These are phyloP conservation scores for Pseudomyrmex cubaensis DNA, from an alignment of 1,140 invertebrate genomes.

Conservation along the genomic window DNA sequence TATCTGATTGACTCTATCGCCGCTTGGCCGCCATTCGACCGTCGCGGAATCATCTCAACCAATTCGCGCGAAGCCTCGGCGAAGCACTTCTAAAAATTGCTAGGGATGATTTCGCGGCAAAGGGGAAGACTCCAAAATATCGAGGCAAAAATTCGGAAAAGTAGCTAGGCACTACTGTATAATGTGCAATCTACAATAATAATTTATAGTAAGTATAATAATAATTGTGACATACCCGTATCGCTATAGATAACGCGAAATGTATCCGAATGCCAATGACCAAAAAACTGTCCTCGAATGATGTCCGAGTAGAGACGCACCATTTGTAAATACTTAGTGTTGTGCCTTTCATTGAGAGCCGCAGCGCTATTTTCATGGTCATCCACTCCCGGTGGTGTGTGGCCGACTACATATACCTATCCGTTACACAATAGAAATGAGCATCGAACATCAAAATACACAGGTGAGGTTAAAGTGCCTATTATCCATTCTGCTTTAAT, in stretches of 20 bases:
- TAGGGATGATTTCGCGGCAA: too few species aligned
- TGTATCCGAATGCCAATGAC: slow-evolving; percentile 95
- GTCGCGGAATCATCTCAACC: too few species aligned
- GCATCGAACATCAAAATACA: slow-evolving; percentile 41
- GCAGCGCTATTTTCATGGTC: slow-evolving; percentile 89
- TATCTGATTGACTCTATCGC: too few species aligned
- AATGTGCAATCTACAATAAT: too few species aligned
- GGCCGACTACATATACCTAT: slow-evolving; percentile 95
- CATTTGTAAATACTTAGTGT: slow-evolving; percentile 89
- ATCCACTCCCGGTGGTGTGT: slow-evolving; percentile 94
- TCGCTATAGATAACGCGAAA: slow-evolving; percentile 94
- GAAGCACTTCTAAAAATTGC: too few species aligned
- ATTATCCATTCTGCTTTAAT: slow-evolving; percentile 39
- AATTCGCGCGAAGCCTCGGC: too few species aligned
- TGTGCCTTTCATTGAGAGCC: slow-evolving; percentile 88
- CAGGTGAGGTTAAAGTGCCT: background rate
- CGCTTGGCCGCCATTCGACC: too few species aligned
- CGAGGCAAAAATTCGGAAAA: too few species aligned
- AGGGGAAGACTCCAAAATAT: too few species aligned
- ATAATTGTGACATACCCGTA: slow-evolving; percentile 84
- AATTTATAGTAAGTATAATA: too few species aligned
- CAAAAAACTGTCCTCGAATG: slow-evolving; percentile 96
- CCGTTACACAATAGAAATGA: slow-evolving; percentile 38
- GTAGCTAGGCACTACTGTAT: too few species aligned
- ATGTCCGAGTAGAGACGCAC: slow-evolving; percentile 91